A percentile compares a stretch with the other conserved stretches of the same genome.
phyloP scores from a whole-genome alignment of 2,113 vertebrate genomes.

The Junco hyemalis region DNA sequence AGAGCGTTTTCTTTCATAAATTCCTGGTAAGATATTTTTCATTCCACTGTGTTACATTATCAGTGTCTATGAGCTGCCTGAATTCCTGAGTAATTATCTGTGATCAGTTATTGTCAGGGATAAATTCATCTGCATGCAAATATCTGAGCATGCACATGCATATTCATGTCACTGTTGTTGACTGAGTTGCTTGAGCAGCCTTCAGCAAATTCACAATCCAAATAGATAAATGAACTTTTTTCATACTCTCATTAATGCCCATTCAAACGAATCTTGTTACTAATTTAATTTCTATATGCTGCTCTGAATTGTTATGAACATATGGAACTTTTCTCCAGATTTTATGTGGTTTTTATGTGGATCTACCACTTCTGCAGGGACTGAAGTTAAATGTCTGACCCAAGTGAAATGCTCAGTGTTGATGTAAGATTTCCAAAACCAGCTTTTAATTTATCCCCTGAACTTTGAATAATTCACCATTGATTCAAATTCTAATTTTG shows the following conservation, averaged over 20 bases:
- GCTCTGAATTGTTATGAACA: background rate
- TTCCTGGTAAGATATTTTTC: background rate
- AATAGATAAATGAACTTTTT: background rate
- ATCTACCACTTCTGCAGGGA: background rate
- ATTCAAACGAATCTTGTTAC: background rate
- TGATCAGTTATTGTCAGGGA: constrained; percentile 22
- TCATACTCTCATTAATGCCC: background rate
- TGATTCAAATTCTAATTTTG: background rate
- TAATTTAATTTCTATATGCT: background rate
- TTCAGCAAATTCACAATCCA: constrained; percentile 6
- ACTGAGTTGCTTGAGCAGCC: background rate
- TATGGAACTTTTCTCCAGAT: background rate
- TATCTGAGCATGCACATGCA: background rate
- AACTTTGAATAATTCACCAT: background rate
- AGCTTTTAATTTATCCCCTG: background rate
- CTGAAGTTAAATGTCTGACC: background rate
- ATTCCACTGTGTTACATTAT: background rate
- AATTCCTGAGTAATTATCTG: constrained; percentile 21
- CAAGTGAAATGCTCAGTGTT: background rate
- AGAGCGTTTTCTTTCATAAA: background rate
- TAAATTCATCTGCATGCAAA: background rate
- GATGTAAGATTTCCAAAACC: background rate
- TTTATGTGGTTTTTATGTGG: rapidly evolving
- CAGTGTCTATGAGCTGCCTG: background rate
- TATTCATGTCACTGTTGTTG: background rate